A percentile compares a stretch with the other conserved stretches of the same genome.
Evolutionary conservation across 2,797 vertebrate genomes (phyloP).

Genomic region (Poecile montanus): DNA sequence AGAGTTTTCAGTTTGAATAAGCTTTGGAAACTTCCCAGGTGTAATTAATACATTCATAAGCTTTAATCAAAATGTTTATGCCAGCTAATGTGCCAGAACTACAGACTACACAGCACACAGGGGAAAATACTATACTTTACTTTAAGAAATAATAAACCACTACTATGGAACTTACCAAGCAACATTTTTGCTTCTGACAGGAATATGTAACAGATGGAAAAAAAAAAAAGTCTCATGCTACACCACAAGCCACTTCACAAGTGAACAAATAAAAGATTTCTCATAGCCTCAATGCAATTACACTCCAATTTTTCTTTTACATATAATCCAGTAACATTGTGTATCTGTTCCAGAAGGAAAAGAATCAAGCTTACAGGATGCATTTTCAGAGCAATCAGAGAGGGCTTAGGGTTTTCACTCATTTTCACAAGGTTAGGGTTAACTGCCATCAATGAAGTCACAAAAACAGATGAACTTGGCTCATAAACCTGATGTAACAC

Average conservation of each 20-base stretch:
- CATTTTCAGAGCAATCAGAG: not conserved
- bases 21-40: slow-evolving; percentile 65
- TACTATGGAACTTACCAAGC: slow-evolving; percentile 2
- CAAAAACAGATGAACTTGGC: not conserved
- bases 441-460: not conserved
- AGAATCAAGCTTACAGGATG: not conserved
- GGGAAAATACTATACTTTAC: slow-evolving; percentile 42
- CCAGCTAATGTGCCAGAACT: slow-evolving; percentile 62
- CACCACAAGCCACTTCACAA: not conserved
- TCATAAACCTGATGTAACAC: not conserved
- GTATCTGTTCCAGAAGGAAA: not conserved
- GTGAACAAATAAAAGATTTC: slow-evolving; percentile 9
- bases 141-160: slow-evolving; percentile 59
- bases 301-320: not conserved
- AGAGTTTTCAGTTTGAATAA: slow-evolving; percentile 30
- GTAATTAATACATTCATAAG: slow-evolving; percentile 70
- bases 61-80: slow-evolving; percentile 71
- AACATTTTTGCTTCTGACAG: not conserved
- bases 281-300: not conserved
- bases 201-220: slow-evolving; percentile 41
- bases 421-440: not conserved
- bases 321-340: not conserved
- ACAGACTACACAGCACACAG: not conserved
- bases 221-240: slow-evolving; percentile 26
- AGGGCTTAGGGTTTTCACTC: not conserved